Conservation (phyloP, 1,140 invertebrate genomes). For the Saccostrea cuccullata region DNA sequence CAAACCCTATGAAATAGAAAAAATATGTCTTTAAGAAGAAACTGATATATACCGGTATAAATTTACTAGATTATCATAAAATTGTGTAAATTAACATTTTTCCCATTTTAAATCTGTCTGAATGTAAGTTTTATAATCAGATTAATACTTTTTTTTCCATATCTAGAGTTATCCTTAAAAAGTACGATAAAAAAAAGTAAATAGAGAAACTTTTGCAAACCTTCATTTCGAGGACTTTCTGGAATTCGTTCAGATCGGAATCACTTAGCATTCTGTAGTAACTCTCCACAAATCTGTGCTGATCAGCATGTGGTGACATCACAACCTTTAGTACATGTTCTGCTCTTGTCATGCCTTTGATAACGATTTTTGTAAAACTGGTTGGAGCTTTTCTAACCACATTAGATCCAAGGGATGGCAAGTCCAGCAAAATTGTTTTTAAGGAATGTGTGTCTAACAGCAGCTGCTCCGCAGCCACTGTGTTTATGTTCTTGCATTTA, state of each 20-base stretch:
- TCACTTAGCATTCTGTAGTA: constrained; percentile 94
- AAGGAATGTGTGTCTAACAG: constrained; percentile 97
- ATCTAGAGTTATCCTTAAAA: not conserved
- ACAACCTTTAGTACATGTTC: constrained; percentile 98
- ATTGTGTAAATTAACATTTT: no score
- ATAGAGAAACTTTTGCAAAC: constrained; percentile 72
- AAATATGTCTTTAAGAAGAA: not conserved
- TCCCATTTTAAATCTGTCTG: no score
- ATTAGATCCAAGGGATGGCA: constrained; percentile 94
- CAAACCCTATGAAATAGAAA: constrained; percentile 79
- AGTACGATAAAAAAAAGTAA: not conserved
- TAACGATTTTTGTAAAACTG: constrained; percentile 91
- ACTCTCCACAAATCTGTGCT: constrained; percentile 90
- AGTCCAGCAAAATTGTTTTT: constrained; percentile 96
- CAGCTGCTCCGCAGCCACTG: constrained; percentile 95
- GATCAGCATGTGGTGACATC: constrained; percentile 93
- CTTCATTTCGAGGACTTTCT: constrained; percentile 98
- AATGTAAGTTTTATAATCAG: no score
- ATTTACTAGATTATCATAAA: no score
- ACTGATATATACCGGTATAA: no score
- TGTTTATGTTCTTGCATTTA: constrained; percentile 95
- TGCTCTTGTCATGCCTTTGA: constrained; percentile 97
- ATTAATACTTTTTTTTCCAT: not conserved
- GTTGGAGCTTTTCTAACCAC: constrained; percentile 92
- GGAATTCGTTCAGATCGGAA: constrained; percentile 92